Base-by-base conservation (phyloP, 1,140 invertebrate species). In the Argopecten irradians region DNA sequence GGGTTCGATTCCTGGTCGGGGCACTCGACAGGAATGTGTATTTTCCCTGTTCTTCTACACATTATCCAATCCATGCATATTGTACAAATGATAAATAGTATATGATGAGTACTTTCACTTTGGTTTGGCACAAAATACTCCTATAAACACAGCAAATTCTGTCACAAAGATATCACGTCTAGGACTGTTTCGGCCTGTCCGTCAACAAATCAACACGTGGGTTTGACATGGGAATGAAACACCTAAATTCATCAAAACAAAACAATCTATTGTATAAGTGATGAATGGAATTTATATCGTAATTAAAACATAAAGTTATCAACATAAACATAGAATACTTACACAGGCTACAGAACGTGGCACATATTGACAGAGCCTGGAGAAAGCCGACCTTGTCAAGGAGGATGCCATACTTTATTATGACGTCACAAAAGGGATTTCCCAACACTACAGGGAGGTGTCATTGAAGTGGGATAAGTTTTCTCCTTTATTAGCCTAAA, bases 361-460 rank as follows among this genome's bases (percentile, higher is more conserved):
- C 8, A 71, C n/a, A 3, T 71, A n/a, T 71, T 71, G 22, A 71
- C 55, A 71, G 55, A 71, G 55, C 55, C n/a, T 71, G 55, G 55
- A 71, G n/a, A 71, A 71, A 71, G 55, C 55, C 55, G 55, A 71
- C 55, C 55, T 71, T 71, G 55, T 71, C 55, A 71, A 71, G 55
- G 55, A 71, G 55, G 55, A 71, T 71, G 55, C 55, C 55, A 71
- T 71, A 5, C n/a, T 71, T n/a, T 71, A 71, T 71, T 71, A 71
- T 71, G 55, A 71, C 55, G 55, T 71, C 55, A 71, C 55, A 71
- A n/a, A 71, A 39, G 55, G 55, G 55, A 71, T 71, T 71, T 71
- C n/a, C 55, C 55, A 71, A 71, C n/a, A 28, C 13, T 5, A 11
- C n/a, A 11, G 55, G 55, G 55, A 71, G 55, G 22, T 71, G 28